Base-by-base conservation (phyloP, 2,888 invertebrate genomes). In the Entomobrya multifasciata region DNA sequence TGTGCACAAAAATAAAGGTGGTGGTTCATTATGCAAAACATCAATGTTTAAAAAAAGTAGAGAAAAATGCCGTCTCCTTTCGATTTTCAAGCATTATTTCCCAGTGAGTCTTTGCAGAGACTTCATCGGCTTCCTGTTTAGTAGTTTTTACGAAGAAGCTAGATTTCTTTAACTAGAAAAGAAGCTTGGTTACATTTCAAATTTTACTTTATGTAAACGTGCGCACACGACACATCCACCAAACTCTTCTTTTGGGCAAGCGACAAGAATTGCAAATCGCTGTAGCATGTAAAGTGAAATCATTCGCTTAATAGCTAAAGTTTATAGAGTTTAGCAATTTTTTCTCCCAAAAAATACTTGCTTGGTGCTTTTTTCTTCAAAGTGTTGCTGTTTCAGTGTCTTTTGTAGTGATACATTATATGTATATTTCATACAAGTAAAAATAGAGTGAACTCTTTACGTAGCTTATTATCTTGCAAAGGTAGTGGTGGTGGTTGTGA, bases 61-160 rank as follows among this genome's bases (percentile, higher is more conserved):
- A 60, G 70, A 78, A 85, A 85, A 70, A 70, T 85, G 52, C 77
- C 70, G 85, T 85, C 85, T 85, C 72, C 67, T 85, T 78, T 85
- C 85, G 85, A 85, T 78, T 85, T 85, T 36, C 78, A 67, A 36
- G 60, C 60, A 72, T 78, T 85, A 85, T 78, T 85, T 85, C 49
- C 78, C 77, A 57, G 78, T 60, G 85, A 78, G 77, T 77, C 76
- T 57, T 83, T 76, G 83, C 62, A 83, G 67, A 55, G 49, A 77
- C 62, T 77, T 20, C 11, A 62, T 30, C 47, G 20, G 47, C 30
- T 57, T 77, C 41, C 11, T 77, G 55, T 36, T 17, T 15, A 57
- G 57, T 41, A 20, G 22, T 41, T 74, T 74, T 67, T 4, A 11
- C 15, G 44, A 22, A 70, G 55, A 57, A 57, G 70, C 44, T 47